phyloP scores from a whole-genome alignment of 2,113 vertebrate genomes.

The Cebidichthys violaceus region DNA sequence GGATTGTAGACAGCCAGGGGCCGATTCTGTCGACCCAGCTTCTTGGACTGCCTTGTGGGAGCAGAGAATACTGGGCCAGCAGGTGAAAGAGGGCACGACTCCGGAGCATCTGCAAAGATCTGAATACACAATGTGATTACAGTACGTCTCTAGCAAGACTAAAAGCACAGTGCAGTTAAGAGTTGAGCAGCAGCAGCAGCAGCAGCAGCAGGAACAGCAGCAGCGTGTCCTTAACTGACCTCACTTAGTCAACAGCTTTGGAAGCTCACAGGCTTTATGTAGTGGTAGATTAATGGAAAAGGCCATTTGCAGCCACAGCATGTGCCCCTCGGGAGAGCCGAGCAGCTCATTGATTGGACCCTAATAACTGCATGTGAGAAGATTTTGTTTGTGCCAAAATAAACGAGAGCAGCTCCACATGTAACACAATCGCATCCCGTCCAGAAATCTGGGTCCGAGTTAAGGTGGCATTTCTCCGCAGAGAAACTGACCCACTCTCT shows the following conservation, averaged over 20 bases:
- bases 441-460: constrained; percentile 42
- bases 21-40: constrained; percentile 89
- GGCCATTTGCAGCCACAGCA: constrained; percentile 63
- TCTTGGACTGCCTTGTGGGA: constrained; percentile 93
- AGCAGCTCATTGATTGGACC: constrained; percentile 55
- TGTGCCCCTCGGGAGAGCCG: constrained; percentile 45
- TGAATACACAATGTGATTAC: constrained; percentile 80
- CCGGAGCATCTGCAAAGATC: constrained; percentile 94
- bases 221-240: constrained; percentile 60
- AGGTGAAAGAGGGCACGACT: constrained; percentile 81
- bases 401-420: constrained; percentile 43
- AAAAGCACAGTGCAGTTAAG: constrained; percentile 24
- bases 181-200: constrained; percentile 28
- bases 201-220: constrained; percentile 15
- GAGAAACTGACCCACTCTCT: constrained; percentile 63
- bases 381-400: constrained; percentile 53
- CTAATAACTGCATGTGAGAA: constrained; percentile 55
- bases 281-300: constrained; percentile 53
- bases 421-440: constrained; percentile 38
- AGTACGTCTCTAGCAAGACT: constrained; percentile 34
- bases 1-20: constrained; percentile 97
- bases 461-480: constrained; percentile 58
- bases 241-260: constrained; percentile 36
- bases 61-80: constrained; percentile 85
- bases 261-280: constrained; percentile 47